Conservation (phyloP, 2,113 vertebrate genomes). For the Pelusios castaneus region DNA sequence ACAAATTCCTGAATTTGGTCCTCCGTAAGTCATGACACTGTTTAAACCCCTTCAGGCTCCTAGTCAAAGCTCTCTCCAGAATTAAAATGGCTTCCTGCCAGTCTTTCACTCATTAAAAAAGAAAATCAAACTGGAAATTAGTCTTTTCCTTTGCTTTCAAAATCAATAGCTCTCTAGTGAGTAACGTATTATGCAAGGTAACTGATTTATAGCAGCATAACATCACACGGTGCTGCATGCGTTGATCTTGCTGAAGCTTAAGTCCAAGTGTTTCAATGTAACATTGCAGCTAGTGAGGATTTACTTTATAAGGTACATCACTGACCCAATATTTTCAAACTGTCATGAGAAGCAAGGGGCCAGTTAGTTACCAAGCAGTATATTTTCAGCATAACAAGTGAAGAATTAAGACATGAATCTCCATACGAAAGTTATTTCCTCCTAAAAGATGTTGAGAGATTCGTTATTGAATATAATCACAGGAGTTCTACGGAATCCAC, state of each 20-base stretch:
- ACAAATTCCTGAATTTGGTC: neutral
- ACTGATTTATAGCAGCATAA: neutral
- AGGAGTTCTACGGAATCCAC: neutral
- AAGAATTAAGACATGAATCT: neutral
- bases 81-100: neutral
- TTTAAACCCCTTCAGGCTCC: neutral
- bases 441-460: neutral
- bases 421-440: neutral
- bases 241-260: neutral
- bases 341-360: neutral
- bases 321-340: neutral
- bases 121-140: neutral
- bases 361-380: neutral
- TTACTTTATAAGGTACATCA: neutral
- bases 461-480: neutral
- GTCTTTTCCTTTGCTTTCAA: neutral
- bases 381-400: neutral
- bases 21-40: fast-evolving
- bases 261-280: neutral
- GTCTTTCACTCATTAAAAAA: neutral
- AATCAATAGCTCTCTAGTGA: neutral
- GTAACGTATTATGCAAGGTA: fast-evolving
- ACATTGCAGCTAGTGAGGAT: neutral
- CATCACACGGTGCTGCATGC: neutral
- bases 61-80: neutral